Evolutionary conservation across 2,113 vertebrate species (phyloP), one percentile per base, ranked within the genome.

Genomic region (Corythoichthys intestinalis): DNA sequence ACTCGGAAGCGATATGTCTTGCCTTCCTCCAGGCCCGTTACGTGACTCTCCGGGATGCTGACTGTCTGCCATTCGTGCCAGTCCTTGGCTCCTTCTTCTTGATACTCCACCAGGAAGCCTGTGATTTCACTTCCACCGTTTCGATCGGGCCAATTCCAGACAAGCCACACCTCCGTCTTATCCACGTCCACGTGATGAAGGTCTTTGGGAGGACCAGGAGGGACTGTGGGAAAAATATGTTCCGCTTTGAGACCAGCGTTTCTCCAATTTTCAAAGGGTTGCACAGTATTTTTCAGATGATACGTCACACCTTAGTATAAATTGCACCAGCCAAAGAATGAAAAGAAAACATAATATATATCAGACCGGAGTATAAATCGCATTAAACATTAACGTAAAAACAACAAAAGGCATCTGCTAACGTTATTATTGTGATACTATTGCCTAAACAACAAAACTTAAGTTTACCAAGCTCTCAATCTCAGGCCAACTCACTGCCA

Each of bases 1-100:
- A 99, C 97, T 84, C 96, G 94, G 91, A 99, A 99, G 83, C 91
- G 96, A 66, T 98, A 99, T 61, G 91, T 95, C 90, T 99, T 98
- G 75, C 96, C 96, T 87, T 96, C 94, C 70, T 95, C 92, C 73
- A 99, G 85, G 20, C 96, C 96, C 47, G 94, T 98, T 70, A 99
- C 96, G 76, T 96, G 93, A 85, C 94, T 96, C 74, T 96, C 96
- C 38, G 95, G 92, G 77, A 98, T 93, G 85, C 92, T 94, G 64
- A 97, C 96, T 1, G 94, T 97, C 89, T 98, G 96, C 91, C 97
- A 98, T 63, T 94, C 94, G 35, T 90, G 92, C 97, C 97, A 99
- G 52, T 98, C 96, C 73, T 88, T 88, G 54, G 90, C 90, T 49
- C 95, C 96, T 72, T 98, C 97, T 86, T 95, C 95, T 84, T 98